These are phyloP conservation scores for Pithys albifrons DNA, from an alignment of 2,113 vertebrate genomes.

Conservation along the genomic window DNA sequence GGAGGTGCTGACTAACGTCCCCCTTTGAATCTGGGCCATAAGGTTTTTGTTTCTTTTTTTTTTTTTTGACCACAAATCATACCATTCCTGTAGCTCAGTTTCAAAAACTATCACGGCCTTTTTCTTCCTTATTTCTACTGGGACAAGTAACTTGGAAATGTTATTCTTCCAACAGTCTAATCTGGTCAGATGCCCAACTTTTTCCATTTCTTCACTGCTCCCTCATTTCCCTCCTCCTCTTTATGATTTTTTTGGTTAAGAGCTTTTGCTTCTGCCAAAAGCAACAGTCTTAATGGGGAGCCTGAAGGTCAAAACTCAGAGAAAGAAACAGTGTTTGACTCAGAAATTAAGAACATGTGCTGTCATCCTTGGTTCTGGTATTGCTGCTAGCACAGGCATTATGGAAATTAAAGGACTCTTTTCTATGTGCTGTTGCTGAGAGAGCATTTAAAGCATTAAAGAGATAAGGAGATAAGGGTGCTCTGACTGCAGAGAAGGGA, in stretches of 20 bases:
- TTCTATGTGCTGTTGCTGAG: not conserved
- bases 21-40: not conserved
- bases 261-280: constrained; percentile 59
- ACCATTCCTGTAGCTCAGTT: not conserved
- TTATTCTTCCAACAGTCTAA: constrained; percentile 40
- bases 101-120: not conserved
- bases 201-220: constrained; percentile 48
- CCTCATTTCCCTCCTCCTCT: not conserved
- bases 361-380: not conserved
- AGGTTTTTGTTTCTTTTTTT: not conserved
- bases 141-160: constrained; percentile 37
- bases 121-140: constrained; percentile 33
- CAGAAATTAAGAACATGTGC: not conserved
- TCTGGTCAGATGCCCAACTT: constrained; percentile 53
- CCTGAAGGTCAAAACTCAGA: constrained; percentile 49
- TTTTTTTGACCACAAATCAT: not conserved
- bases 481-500: not conserved
- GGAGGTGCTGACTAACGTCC: not conserved
- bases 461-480: not conserved
- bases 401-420: not conserved
- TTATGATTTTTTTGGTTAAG: not conserved
- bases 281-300: constrained; percentile 31
- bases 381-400: not conserved
- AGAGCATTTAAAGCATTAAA: not conserved
- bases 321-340: not conserved